Evolutionary conservation across 2,888 invertebrate species (phyloP).

Genomic region (Epinotia ramella): DNA sequence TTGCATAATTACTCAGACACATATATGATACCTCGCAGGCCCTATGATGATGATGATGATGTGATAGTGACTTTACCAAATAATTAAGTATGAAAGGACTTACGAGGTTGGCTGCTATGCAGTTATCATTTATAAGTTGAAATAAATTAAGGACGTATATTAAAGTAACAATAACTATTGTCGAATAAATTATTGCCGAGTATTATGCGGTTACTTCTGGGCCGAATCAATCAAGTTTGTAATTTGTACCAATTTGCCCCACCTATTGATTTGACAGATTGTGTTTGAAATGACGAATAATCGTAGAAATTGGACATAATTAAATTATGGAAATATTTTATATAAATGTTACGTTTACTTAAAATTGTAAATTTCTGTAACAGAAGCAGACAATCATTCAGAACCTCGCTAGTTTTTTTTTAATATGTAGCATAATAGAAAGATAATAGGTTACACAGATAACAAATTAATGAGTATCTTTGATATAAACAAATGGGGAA

Average conservation of each 20-base stretch:
- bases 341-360: neutral
- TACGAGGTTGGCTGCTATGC: too few relatives aligned
- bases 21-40: too few relatives aligned
- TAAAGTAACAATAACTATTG: neutral
- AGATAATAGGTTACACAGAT: too few relatives aligned
- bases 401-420: too few relatives aligned
- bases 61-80: too few relatives aligned
- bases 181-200: neutral
- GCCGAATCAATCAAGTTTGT: neutral
- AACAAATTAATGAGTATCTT: too few relatives aligned
- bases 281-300: neutral
- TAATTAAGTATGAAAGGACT: too few relatives aligned
- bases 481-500: too few relatives aligned
- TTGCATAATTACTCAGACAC: too few relatives aligned
- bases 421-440: too few relatives aligned
- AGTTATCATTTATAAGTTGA: neutral
- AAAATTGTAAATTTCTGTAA: neutral
- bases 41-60: too few relatives aligned
- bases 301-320: neutral
- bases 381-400: neutral
- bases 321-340: neutral
- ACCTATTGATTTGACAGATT: neutral
- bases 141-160: neutral
- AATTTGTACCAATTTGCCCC: constrained; percentile 4
- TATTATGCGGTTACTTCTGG: neutral